Conservation (phyloP, 2,888 invertebrate genomes). For the Platypus cylindrus region DNA sequence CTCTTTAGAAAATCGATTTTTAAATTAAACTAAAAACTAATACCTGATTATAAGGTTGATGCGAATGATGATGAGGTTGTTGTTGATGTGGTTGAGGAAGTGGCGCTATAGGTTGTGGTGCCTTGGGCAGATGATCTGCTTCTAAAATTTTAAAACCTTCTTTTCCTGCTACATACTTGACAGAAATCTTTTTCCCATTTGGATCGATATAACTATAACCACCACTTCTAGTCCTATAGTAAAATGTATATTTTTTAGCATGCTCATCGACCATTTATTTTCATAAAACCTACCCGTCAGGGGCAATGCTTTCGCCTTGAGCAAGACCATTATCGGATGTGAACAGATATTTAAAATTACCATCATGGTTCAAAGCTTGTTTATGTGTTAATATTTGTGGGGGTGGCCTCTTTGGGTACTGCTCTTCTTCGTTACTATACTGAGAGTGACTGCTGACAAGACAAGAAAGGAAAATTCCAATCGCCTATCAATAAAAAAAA, state of each 20-base stretch:
- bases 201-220: conserved; percentile 39
- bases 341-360: conserved; percentile 54
- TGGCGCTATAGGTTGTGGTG: conserved; percentile 25
- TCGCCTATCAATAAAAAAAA: neutral
- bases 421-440: conserved; percentile 16
- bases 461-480: neutral
- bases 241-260: too few species aligned
- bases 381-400: conserved; percentile 48
- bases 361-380: conserved; percentile 50
- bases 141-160: conserved; percentile 40
- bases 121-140: conserved; percentile 36
- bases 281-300: conserved; percentile 40
- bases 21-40: too few species aligned
- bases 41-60: too few species aligned
- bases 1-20: too few species aligned
- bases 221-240: conserved; percentile 40
- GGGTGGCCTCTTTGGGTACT: conserved; percentile 26
- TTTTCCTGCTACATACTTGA: conserved; percentile 41
- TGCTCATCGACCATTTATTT: neutral
- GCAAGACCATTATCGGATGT: conserved; percentile 57
- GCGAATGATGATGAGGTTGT: too few species aligned
- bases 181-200: conserved; percentile 48
- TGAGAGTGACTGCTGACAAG: conserved; percentile 18
- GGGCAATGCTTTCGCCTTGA: conserved; percentile 54
- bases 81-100: conserved; percentile 20